phyloP scores from a whole-genome alignment of 2,888 invertebrate genomes.

The Drosophila recens region DNA sequence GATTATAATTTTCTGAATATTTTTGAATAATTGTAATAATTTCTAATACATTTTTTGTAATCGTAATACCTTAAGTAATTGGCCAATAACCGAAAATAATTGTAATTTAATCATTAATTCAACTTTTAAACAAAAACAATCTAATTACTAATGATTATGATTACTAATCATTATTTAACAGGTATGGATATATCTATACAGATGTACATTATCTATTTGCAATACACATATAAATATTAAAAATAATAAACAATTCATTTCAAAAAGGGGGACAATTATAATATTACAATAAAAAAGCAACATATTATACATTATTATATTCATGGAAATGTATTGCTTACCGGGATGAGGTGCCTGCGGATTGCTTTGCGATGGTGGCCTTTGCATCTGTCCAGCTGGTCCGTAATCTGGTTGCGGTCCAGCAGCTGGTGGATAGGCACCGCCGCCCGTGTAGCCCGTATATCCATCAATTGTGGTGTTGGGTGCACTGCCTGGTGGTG shows the following conservation, averaged over 20 bases:
- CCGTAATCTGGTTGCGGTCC: slow-evolving; percentile 88
- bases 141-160: too few relatives aligned
- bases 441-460: slow-evolving; percentile 89
- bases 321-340: slow-evolving; percentile 75
- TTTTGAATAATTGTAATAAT: too few relatives aligned
- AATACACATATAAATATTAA: slow-evolving; percentile 36
- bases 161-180: too few relatives aligned
- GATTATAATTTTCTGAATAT: too few relatives aligned
- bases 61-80: too few relatives aligned
- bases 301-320: slow-evolving; percentile 16
- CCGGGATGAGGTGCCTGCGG: slow-evolving; percentile 89
- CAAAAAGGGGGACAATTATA: slow-evolving; percentile 28
- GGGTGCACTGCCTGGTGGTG: slow-evolving; percentile 88
- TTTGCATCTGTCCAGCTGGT: slow-evolving; percentile 88
- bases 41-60: too few relatives aligned
- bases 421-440: slow-evolving; percentile 86
- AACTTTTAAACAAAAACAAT: too few relatives aligned
- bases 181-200: slow-evolving; percentile 25
- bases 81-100: too few relatives aligned
- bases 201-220: slow-evolving; percentile 43
- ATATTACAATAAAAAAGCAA: slow-evolving; percentile 23
- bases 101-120: too few relatives aligned
- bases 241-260: slow-evolving; percentile 7
- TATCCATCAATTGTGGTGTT: slow-evolving; percentile 93
- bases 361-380: slow-evolving; percentile 90